Evolutionary conservation across 2,113 vertebrate species (phyloP).

Genomic region (Cephalopholis sonnerati): DNA sequence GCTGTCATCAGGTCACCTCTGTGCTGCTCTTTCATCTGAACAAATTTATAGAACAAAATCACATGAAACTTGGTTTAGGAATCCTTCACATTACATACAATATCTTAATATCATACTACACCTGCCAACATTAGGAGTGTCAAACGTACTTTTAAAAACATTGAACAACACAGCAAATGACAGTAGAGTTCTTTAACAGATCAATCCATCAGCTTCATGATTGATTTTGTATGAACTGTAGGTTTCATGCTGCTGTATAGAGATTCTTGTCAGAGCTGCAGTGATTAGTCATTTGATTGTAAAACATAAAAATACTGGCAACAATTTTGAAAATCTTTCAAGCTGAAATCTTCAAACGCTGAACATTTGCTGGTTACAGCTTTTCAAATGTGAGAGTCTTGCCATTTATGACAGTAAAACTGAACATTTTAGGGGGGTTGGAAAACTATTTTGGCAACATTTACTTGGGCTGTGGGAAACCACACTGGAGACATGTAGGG

Average conservation of each 20-base stretch:
- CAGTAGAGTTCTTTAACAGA: neutral
- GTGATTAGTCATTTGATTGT: neutral
- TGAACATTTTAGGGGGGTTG: neutral
- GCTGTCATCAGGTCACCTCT: conserved; percentile 93
- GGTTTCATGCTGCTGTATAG: neutral
- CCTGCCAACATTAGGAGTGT: neutral
- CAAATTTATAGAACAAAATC: neutral
- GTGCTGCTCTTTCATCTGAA: conserved; percentile 90
- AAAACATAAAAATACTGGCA: neutral
- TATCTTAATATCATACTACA: neutral
- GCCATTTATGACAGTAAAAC: no score
- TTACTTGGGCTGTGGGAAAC: neutral
- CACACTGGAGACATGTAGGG: neutral
- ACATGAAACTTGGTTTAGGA: neutral
- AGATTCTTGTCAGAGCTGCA: neutral
- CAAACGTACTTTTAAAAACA: neutral
- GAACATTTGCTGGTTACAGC: neutral
- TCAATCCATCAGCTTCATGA: neutral
- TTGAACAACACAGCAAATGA: neutral
- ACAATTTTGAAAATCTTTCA: neutral
- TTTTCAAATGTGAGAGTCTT: neutral
- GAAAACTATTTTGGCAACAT: neutral
- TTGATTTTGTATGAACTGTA: neutral
- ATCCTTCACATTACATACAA: neutral
- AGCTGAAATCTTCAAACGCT: neutral